phyloP scores from a whole-genome alignment of 2,888 invertebrate genomes.

The Patella caerulea region DNA sequence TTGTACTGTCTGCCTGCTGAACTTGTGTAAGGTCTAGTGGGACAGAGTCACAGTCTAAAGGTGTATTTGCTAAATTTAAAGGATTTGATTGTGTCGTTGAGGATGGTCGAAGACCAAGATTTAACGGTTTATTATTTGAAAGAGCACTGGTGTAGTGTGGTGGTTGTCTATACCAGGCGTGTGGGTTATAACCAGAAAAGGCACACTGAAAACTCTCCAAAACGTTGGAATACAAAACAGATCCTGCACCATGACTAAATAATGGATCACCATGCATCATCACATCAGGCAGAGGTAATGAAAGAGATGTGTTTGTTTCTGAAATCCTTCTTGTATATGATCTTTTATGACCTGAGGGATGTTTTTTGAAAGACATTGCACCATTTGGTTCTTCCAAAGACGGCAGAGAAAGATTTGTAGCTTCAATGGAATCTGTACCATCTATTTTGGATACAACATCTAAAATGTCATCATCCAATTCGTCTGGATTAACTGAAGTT shows the following conservation, averaged over 20 bases:
- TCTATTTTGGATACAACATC: background rate
- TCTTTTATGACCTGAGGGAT: constrained; percentile 64
- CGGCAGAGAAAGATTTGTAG: background rate
- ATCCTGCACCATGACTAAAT: background rate
- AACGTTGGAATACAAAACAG: background rate
- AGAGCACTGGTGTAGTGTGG: background rate
- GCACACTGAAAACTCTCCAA: constrained; percentile 1
- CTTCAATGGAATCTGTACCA: background rate
- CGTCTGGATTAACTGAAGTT: background rate
- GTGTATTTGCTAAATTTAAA: too few relatives aligned
- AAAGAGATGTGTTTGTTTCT: background rate
- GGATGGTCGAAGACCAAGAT: too few relatives aligned
- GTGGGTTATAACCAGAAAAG: constrained; percentile 1
- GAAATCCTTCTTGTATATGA: background rate
- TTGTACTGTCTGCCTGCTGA: too few relatives aligned
- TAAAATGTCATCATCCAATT: constrained; percentile 1
- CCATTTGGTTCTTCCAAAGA: constrained; percentile 11
- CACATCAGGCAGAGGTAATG: background rate
- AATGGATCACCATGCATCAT: constrained; percentile 5
- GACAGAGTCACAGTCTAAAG: too few relatives aligned
- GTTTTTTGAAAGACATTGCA: constrained; percentile 52
- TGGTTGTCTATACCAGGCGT: background rate
- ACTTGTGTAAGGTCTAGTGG: too few relatives aligned
- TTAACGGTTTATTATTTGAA: too few relatives aligned
- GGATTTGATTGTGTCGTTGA: too few relatives aligned